A percentile compares a stretch with the other conserved stretches of the same genome.
Conservation (phyloP, 53 echinoderm and acorn worm species). For the Stichopus horrens region DNA sequence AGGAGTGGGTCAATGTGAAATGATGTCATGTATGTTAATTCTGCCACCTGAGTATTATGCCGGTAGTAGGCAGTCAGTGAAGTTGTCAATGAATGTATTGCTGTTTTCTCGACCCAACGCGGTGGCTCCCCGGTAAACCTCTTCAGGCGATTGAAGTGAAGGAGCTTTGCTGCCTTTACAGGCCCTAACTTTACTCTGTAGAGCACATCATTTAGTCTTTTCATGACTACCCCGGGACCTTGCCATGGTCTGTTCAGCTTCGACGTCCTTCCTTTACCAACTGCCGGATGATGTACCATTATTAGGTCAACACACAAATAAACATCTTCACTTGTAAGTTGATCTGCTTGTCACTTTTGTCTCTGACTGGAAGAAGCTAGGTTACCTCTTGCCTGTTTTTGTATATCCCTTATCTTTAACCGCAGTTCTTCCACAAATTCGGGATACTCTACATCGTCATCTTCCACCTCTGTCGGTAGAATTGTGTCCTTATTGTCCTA, state of each 20-base stretch:
- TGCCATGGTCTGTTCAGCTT: slow-evolving; percentile 26
- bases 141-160: slow-evolving; percentile 14
- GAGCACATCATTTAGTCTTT: slow-evolving; percentile 24
- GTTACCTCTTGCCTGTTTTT: background rate
- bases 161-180: background rate
- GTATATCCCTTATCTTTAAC: background rate
- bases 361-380: background rate
- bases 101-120: background rate
- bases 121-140: slow-evolving; percentile 3
- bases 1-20: too few relatives aligned
- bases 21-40: too few relatives aligned
- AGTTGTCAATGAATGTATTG: too few relatives aligned
- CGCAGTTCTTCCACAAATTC: slow-evolving; percentile 6
- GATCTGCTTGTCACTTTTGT: background rate
- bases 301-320: background rate
- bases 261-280: background rate
- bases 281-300: background rate
- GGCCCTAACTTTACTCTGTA: slow-evolving; percentile 9
- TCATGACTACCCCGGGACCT: slow-evolving; percentile 1
- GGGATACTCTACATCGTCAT: background rate
- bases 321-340: background rate
- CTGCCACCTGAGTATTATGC: too few relatives aligned
- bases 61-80: too few relatives aligned
- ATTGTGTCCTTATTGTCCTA: background rate
- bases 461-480: background rate